These are phyloP conservation scores for Larimichthys polyactis DNA, from an alignment of 2,113 vertebrate species.

Conservation along the genomic window DNA sequence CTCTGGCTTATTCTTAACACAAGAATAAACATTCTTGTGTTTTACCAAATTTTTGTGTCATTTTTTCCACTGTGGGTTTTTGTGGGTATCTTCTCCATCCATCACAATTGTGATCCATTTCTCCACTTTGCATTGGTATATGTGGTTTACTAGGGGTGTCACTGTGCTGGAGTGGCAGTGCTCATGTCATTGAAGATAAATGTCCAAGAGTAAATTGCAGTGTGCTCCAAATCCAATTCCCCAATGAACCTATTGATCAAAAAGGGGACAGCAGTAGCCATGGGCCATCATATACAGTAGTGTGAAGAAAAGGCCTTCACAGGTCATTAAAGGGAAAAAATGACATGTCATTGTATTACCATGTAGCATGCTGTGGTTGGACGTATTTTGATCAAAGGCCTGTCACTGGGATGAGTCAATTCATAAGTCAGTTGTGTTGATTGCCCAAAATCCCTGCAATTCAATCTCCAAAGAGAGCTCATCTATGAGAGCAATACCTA, in stretches of 20 bases:
- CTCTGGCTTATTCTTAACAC: background rate
- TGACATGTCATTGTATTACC: slow-evolving; percentile 33
- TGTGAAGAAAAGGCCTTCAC: slow-evolving; percentile 47
- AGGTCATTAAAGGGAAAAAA: slow-evolving; percentile 59
- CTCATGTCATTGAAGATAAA: slow-evolving; percentile 75
- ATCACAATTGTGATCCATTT: background rate
- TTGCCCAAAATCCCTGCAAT: slow-evolving; percentile 12
- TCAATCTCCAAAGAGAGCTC: slow-evolving; percentile 14
- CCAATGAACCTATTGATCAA: slow-evolving; percentile 71
- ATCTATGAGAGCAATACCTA: slow-evolving; percentile 10
- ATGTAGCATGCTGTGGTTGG: slow-evolving; percentile 31
- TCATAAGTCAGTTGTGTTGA: slow-evolving; percentile 34
- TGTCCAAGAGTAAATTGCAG: slow-evolving; percentile 69
- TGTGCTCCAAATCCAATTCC: slow-evolving; percentile 67
- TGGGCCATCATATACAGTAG: slow-evolving; percentile 46
- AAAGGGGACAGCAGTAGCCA: slow-evolving; percentile 49
- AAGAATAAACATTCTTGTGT: background rate
- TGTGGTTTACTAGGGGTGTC: slow-evolving; percentile 29
- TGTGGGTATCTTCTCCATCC: background rate
- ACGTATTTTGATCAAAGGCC: slow-evolving; percentile 43
- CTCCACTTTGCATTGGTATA: slow-evolving; percentile 6
- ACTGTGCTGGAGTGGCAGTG: slow-evolving; percentile 57
- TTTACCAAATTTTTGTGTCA: background rate
- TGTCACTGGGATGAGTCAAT: slow-evolving; percentile 22
- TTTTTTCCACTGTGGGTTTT: background rate